phyloP scores from a whole-genome alignment of 2,113 vertebrate genomes.

The Chaetodon trifascialis region DNA sequence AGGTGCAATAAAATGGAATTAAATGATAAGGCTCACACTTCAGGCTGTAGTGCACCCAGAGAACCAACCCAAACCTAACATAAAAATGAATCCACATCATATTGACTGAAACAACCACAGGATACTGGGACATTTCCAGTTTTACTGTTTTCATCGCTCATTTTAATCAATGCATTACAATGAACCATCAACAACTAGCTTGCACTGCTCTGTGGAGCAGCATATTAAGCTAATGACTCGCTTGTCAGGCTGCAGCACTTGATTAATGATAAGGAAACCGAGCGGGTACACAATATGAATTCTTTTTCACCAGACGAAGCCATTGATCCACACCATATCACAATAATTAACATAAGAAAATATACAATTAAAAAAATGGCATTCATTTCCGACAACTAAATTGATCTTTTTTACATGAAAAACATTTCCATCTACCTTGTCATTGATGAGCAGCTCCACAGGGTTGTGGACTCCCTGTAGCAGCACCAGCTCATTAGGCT shows the following conservation, averaged over 20 bases:
- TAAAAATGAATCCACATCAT: neutral
- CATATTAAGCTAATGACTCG: conserved; percentile 16
- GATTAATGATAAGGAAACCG: conserved; percentile 20
- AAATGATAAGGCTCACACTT: neutral
- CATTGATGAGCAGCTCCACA: conserved; percentile 96
- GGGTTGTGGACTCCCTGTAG: conserved; percentile 93
- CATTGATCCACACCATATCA: neutral
- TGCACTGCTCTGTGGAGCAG: neutral
- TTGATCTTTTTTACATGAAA: neutral
- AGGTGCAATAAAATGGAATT: neutral
- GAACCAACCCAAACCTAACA: neutral
- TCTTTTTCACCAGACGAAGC: neutral
- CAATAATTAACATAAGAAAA: no score
- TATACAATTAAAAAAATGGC: neutral
- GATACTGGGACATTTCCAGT: conserved; percentile 22
- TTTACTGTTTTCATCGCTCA: neutral
- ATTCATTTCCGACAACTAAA: neutral
- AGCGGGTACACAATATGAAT: conserved; percentile 1
- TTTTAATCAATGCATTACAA: conserved; percentile 9
- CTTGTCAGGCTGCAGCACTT: neutral
- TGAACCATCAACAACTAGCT: neutral
- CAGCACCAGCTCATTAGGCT: conserved; percentile 95
- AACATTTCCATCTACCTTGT: conserved; percentile 87
- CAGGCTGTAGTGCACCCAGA: neutral
- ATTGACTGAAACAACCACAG: neutral